Conservation (phyloP, 2,797 vertebrate species). For the Pteronotus mesoamericanus region DNA sequence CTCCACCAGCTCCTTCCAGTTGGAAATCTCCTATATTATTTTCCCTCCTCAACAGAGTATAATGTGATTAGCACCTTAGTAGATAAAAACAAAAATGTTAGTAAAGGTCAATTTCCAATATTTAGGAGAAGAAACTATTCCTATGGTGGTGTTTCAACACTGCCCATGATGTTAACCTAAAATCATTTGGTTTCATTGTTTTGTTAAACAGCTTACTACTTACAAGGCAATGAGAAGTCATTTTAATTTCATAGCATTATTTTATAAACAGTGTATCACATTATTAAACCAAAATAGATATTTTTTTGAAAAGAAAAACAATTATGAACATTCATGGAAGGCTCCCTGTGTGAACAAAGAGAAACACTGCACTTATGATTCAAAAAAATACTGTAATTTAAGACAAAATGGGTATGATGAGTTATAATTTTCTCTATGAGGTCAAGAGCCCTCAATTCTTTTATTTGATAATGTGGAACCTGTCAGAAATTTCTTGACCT, state of each 20-base stretch:
- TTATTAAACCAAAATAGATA: constrained; percentile 74
- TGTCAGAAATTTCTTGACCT: constrained; percentile 26
- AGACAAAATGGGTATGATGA: constrained; percentile 59
- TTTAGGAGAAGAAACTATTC: constrained; percentile 49
- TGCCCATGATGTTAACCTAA: constrained; percentile 70
- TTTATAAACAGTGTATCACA: constrained; percentile 73
- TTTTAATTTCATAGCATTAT: constrained; percentile 67
- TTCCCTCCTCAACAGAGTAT: constrained; percentile 61
- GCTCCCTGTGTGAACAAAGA: constrained; percentile 1
- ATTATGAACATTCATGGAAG: constrained; percentile 65
- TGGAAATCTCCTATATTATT: constrained; percentile 69
- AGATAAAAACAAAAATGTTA: constrained; percentile 49
- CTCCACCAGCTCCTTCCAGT: constrained; percentile 34
- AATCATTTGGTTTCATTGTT: constrained; percentile 73
- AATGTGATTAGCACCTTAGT: constrained; percentile 66
- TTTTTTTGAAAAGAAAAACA: constrained; percentile 72
- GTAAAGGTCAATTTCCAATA: constrained; percentile 60
- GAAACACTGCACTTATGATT: constrained; percentile 35
- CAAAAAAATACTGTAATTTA: constrained; percentile 46
- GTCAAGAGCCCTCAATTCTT: constrained; percentile 45
- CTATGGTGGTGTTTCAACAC: constrained; percentile 63
- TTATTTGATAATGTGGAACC: constrained; percentile 21
- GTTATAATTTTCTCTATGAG: constrained; percentile 39
- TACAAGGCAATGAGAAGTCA: constrained; percentile 71
- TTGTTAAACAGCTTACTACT: constrained; percentile 72